Evolutionary conservation across 2,888 invertebrate species (phyloP).

Genomic region (Rhaphigaster nebulosa): DNA sequence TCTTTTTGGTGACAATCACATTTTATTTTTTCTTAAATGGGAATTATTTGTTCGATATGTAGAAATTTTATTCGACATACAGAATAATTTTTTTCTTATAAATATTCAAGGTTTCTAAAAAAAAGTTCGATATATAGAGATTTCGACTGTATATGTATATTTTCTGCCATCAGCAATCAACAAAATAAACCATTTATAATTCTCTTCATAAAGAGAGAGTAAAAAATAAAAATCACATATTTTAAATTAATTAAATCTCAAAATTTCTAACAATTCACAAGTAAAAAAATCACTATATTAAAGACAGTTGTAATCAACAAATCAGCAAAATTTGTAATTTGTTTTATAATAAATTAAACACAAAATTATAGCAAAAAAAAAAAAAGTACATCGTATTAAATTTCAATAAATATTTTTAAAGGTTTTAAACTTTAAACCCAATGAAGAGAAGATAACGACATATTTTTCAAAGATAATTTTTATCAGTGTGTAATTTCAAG

Average conservation of each 20-base stretch:
- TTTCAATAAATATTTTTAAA: background rate
- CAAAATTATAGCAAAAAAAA: background rate
- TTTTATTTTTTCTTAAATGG: too few relatives aligned
- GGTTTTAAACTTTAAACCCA: background rate
- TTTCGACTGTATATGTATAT: too few relatives aligned
- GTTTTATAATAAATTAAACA: background rate
- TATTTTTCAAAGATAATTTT: slow-evolving; percentile 36
- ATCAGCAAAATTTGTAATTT: too few relatives aligned
- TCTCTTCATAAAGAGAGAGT: background rate
- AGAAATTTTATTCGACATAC: too few relatives aligned
- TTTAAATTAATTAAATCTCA: too few relatives aligned
- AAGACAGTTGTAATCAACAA: background rate
- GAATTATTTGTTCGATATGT: too few relatives aligned
- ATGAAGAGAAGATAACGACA: slow-evolving; percentile 5
- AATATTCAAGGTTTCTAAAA: too few relatives aligned
- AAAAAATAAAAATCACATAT: background rate
- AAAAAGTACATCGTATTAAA: background rate
- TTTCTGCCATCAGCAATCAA: background rate
- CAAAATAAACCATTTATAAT: background rate
- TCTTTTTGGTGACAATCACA: too few relatives aligned
- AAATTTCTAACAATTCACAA: background rate
- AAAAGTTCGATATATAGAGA: too few relatives aligned
- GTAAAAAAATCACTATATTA: background rate
- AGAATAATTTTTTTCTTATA: too few relatives aligned
- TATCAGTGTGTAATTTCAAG: background rate